phyloP scores from a whole-genome alignment of 1,140 invertebrate genomes.

The Apis dorsata region DNA sequence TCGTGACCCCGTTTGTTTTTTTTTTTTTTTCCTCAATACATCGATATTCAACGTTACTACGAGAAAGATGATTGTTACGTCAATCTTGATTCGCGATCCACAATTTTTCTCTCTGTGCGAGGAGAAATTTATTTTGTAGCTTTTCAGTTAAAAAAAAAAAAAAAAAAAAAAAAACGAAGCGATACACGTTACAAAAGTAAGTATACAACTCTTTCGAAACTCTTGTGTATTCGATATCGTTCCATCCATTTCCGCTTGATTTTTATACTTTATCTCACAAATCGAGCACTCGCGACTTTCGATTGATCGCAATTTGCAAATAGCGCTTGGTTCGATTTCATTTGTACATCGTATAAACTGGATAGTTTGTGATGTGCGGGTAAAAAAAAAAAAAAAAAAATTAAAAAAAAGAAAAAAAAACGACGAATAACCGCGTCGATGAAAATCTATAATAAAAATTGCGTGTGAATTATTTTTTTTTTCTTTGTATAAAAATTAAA shows the following conservation, averaged over 20 bases:
- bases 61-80: neutral
- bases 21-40: neutral
- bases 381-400: too few species aligned
- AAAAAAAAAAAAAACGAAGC: too few species aligned
- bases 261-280: neutral
- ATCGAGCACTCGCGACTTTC: neutral
- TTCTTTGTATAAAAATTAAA: too few species aligned
- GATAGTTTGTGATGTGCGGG: neutral
- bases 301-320: constrained; percentile 3
- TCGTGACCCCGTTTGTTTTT: neutral
- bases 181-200: neutral
- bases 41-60: neutral
- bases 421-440: too few species aligned
- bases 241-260: neutral
- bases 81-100: neutral
- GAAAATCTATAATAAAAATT: too few species aligned
- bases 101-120: too few species aligned
- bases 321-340: neutral
- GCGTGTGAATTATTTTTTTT: too few species aligned
- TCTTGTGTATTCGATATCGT: neutral
- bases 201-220: neutral
- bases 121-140: too few species aligned
- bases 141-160: neutral
- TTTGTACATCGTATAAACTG: neutral
- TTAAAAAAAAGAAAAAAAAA: too few species aligned